Conservation (phyloP, 92 coral and sea anemone genomes). For the Ricordea florida region DNA sequence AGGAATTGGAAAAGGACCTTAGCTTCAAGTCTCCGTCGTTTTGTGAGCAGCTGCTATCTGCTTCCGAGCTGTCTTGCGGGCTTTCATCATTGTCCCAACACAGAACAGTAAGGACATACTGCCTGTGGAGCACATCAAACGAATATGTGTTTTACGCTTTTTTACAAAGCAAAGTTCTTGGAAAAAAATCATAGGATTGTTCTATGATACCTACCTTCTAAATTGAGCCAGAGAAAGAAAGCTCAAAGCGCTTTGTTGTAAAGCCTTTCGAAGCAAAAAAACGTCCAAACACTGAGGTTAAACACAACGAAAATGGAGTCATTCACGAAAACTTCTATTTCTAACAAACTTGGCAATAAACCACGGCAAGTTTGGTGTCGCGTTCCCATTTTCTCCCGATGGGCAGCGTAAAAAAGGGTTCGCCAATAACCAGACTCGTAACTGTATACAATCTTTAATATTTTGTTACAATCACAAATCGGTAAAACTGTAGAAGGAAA, state of each 20-base stretch:
- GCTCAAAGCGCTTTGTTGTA: slow-evolving; percentile 5
- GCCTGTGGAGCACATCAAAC: slow-evolving; percentile 20
- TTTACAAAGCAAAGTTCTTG: slow-evolving; percentile 5
- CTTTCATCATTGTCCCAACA: slow-evolving; percentile 58
- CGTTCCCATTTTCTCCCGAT: too few relatives aligned
- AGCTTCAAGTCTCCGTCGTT: slow-evolving; percentile 50
- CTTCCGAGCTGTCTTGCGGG: slow-evolving; percentile 30
- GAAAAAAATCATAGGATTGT: slow-evolving; percentile 23
- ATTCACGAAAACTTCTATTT: slow-evolving; percentile 8
- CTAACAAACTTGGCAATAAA: slow-evolving; percentile 11
- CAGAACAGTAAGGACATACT: slow-evolving; percentile 53
- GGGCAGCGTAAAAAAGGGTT: too few relatives aligned
- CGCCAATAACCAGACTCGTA: too few relatives aligned
- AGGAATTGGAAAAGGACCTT: slow-evolving; percentile 32
- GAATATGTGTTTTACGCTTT: slow-evolving; percentile 12
- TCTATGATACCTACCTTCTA: slow-evolving; percentile 18
- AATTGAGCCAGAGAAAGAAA: slow-evolving; percentile 15
- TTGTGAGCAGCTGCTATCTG: slow-evolving; percentile 51
- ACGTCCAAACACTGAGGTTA: slow-evolving; percentile 5
- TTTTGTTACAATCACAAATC: too few relatives aligned
- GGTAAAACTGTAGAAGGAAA: too few relatives aligned
- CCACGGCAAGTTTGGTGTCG: slow-evolving; percentile 26
- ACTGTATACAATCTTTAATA: too few relatives aligned
- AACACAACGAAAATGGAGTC: slow-evolving; percentile 13
- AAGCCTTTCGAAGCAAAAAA: slow-evolving; percentile 14